A percentile compares a stretch with the other conserved stretches of the same genome.
Evolutionary conservation across 2,888 invertebrate genomes (phyloP).

Genomic region (Harpalus rubripes): DNA sequence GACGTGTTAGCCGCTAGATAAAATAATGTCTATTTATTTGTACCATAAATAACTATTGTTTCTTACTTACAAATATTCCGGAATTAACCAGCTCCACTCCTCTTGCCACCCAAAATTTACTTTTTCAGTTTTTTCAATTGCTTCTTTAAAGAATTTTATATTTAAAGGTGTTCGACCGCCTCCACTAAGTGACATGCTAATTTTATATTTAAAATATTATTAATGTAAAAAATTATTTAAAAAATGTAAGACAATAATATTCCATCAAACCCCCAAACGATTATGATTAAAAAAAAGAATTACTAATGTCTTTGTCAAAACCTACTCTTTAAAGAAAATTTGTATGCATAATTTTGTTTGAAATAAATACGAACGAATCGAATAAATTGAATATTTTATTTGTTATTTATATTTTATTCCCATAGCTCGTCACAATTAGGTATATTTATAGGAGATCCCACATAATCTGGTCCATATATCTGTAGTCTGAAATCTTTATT

Average conservation of each 20-base stretch:
- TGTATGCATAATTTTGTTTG: no score
- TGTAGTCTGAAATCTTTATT: conserved; percentile 4
- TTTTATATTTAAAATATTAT: no score
- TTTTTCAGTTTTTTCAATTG: background rate
- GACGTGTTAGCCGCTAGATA: no score
- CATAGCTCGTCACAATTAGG: background rate
- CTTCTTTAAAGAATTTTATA: conserved; percentile 17
- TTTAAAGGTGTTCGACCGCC: background rate
- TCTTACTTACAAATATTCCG: background rate
- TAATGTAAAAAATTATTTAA: no score
- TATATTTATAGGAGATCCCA: background rate
- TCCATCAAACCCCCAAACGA: no score
- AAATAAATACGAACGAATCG: no score
- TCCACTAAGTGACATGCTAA: background rate
- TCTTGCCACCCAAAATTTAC: background rate
- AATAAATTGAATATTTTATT: background rate
- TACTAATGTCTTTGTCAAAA: no score
- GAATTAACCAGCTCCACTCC: conserved; percentile 9
- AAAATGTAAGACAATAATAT: no score
- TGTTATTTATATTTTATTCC: background rate
- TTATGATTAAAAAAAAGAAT: no score
- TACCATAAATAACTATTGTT: no score
- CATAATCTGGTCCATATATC: conserved; percentile 8
- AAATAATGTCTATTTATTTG: no score
- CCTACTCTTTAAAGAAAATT: no score